Base-by-base conservation (phyloP, 2,797 vertebrate species). In the Tinamus major region DNA sequence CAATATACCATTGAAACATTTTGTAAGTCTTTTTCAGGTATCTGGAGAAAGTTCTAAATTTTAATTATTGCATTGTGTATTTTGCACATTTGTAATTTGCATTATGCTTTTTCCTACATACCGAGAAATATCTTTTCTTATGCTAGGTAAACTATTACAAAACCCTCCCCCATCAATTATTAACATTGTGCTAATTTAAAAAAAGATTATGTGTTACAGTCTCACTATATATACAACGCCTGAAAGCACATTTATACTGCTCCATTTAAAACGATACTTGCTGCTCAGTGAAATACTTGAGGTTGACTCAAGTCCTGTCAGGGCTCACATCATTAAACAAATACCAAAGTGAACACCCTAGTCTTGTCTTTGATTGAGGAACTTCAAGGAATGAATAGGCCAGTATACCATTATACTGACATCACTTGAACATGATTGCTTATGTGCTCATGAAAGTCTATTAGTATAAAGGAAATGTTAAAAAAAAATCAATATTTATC, bases 221-320 rank as follows among this genome's bases (percentile, higher is more conserved):
- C 96, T 96, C 89, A 70, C 69, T 97, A 94, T 97, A 97, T 96
- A 96, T 95, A 93, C 84, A 97, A 89, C 89, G 96, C 96, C 94
- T 89, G 92, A 92, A 97, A 97, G 93, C 14, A 3, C 93, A 82
- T 96, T 96, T 96, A 95, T 85, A 82, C 90, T 94, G 89, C 89
- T 90, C 71, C 39, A 24, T 90, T 97, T 97, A 94, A 97, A 97
- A 97, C 94, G 89, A 79, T 90, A 78, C 70, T 92, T 83, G 75
- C 42, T 82, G 68, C 61, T 87, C 69, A 90, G 41, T 89, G 69
- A 93, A 95, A 91, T 87, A 91, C 72, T 95, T 92, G 91, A 91
- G 93, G 58, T 71, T 93, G 92, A 95, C 89, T 93, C 64, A 64
- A 93, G 92, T 95, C 92, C 86, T 7, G 75, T 95, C 91, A 93